Evolutionary conservation across 2,888 invertebrate species (phyloP).

Genomic region (Priocnemis perturbator): DNA sequence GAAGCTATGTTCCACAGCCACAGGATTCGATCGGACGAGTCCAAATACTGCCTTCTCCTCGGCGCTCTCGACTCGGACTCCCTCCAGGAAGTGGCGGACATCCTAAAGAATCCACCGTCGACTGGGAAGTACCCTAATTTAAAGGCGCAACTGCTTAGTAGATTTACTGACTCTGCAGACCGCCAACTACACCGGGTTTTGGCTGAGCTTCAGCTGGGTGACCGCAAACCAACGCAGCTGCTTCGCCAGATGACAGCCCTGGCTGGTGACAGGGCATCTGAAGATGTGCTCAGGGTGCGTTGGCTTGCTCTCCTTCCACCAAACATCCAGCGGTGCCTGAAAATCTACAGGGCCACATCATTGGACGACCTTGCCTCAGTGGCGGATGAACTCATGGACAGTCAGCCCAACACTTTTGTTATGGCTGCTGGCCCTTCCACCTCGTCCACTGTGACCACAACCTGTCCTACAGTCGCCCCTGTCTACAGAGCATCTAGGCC

Average conservation of each 20-base stretch:
- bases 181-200: slow-evolving; percentile 35
- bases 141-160: neutral
- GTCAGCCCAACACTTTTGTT: no score
- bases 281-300: slow-evolving; percentile 31
- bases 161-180: slow-evolving; percentile 33
- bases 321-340: neutral
- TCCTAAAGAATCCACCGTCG: neutral
- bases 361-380: slow-evolving; percentile 7
- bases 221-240: slow-evolving; percentile 38
- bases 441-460: no score
- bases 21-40: no score
- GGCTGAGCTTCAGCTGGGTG: slow-evolving; percentile 42
- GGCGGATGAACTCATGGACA: slow-evolving; percentile 17
- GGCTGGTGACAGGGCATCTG: slow-evolving; percentile 18
- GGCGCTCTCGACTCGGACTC: neutral
- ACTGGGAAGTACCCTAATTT: neutral
- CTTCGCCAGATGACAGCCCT: slow-evolving; percentile 32
- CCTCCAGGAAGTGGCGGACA: neutral
- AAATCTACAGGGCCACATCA: no score
- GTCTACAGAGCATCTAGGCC: neutral
- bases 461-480: neutral
- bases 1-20: no score
- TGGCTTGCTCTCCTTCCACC: slow-evolving; percentile 36
- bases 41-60: neutral
- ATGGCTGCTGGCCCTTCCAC: neutral